Percentiles rank a stretch among this genome's conserved stretches.
Conservation (phyloP, 64 coral and sea anemone genomes). For the Montipora sp. region DNA sequence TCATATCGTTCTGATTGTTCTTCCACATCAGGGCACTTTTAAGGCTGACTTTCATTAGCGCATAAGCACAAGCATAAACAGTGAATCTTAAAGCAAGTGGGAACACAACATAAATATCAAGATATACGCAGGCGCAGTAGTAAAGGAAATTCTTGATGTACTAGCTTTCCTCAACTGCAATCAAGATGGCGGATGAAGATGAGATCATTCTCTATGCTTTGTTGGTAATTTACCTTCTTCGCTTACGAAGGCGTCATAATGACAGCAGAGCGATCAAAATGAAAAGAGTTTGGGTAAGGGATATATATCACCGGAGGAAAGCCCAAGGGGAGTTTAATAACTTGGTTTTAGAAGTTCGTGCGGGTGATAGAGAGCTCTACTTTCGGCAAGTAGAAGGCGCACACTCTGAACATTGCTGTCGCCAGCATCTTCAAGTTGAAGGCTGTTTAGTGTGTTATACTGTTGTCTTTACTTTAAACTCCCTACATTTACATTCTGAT, state of each 20-base stretch:
- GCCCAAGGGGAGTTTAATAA: conserved; percentile 61
- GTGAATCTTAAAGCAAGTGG: too few species aligned
- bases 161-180: too few species aligned
- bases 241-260: background rate
- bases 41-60: too few species aligned
- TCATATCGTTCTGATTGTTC: too few species aligned
- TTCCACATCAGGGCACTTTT: too few species aligned
- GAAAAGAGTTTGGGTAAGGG: conserved; percentile 72
- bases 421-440: too few species aligned
- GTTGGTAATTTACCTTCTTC: background rate
- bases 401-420: background rate
- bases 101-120: too few species aligned
- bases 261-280: background rate
- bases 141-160: background rate
- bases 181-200: too few species aligned
- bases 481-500: too few species aligned
- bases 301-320: conserved; percentile 52
- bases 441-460: too few species aligned
- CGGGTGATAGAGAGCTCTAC: conserved; percentile 56
- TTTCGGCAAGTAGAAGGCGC: conserved; percentile 41
- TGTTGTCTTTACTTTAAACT: background rate
- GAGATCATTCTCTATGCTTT: too few species aligned
- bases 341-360: conserved; percentile 66
- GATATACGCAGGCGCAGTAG: background rate
- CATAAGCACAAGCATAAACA: too few species aligned